Percentiles rank a stretch among this genome's conserved stretches.
Conservation (phyloP, 2,797 vertebrate species). For the Falco columbarius region DNA sequence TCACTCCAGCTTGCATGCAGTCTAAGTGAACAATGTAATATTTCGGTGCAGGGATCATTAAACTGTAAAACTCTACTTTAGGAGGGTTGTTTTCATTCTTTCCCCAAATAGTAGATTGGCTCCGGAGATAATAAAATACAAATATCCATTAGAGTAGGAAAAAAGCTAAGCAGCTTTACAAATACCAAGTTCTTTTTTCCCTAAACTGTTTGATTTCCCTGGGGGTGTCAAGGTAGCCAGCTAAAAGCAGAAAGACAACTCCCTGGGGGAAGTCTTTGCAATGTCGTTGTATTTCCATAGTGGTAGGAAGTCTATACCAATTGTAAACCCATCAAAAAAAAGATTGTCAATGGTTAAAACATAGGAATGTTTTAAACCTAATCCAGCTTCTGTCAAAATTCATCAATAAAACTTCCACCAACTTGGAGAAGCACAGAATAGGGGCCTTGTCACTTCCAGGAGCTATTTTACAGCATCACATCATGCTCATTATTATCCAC, state of each 20-base stretch:
- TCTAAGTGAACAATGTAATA: neutral
- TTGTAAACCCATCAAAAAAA: neutral
- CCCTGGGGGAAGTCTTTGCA: neutral
- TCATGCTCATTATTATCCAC: neutral
- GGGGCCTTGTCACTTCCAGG: neutral
- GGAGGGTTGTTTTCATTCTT: conserved; percentile 22
- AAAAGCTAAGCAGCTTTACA: conserved; percentile 10
- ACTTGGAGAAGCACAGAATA: neutral
- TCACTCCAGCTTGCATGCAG: neutral
- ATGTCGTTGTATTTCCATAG: neutral
- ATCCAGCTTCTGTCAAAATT: neutral
- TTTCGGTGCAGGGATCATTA: conserved; percentile 5
- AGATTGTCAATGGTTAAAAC: neutral
- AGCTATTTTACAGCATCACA: neutral
- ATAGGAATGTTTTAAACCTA: neutral
- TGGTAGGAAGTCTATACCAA: neutral
- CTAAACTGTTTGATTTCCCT: neutral
- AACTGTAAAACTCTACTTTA: conserved; percentile 12
- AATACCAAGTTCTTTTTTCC: neutral
- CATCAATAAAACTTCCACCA: neutral
- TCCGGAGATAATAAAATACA: conserved; percentile 20
- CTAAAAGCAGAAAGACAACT: neutral
- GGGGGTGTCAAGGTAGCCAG: neutral
- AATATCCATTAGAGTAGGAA: neutral
- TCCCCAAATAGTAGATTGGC: conserved; percentile 3